Evolutionary conservation across 2,888 invertebrate genomes (phyloP).

Genomic region (Pristionchus maxplancki): DNA sequence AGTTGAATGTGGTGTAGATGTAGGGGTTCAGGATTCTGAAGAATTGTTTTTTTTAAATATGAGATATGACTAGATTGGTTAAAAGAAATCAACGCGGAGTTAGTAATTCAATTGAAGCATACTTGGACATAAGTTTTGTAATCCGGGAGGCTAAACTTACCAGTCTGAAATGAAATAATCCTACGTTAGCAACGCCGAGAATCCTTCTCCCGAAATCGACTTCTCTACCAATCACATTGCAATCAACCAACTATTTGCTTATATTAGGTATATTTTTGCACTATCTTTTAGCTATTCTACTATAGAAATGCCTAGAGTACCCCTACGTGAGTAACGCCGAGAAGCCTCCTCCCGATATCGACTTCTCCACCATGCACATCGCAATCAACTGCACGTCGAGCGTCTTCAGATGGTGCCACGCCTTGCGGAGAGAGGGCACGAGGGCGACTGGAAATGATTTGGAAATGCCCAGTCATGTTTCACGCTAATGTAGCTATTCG

Average conservation of each 20-base stretch:
- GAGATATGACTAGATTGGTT: background rate
- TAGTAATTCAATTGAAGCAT: background rate
- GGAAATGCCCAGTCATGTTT: background rate
- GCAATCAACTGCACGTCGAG: background rate
- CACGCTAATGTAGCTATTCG: no score
- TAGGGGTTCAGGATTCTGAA: background rate
- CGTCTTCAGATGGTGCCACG: background rate
- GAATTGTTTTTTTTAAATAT: background rate
- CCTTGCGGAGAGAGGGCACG: background rate
- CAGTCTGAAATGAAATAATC: background rate
- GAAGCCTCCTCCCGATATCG: background rate
- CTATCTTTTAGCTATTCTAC: no score
- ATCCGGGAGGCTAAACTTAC: no score
- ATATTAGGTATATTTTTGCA: no score
- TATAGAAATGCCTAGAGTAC: background rate
- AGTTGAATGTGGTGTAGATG: background rate
- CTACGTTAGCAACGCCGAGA: background rate
- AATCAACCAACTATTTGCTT: no score
- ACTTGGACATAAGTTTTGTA: background rate
- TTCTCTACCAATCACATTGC: no score
- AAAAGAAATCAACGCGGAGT: background rate
- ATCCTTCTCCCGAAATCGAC: no score
- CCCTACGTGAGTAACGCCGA: background rate
- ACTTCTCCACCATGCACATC: background rate
- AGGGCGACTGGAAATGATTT: background rate